A percentile compares a stretch with the other conserved stretches of the same genome.
Evolutionary conservation across 2,888 invertebrate species (phyloP).

Genomic region (Tromatobia lineatoria): DNA sequence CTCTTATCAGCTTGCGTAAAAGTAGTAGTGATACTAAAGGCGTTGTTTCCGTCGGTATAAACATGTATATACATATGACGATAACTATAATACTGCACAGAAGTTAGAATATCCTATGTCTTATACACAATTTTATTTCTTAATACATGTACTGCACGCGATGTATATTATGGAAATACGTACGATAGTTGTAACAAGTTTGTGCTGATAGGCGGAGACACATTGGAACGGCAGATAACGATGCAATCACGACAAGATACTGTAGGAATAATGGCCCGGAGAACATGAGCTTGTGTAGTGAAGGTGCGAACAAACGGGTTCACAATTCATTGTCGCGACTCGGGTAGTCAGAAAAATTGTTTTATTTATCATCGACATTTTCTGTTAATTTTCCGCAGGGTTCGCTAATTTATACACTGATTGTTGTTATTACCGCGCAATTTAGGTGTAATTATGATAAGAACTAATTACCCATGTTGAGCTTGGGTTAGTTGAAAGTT

Average conservation of each 20-base stretch:
- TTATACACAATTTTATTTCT: constrained; percentile 23
- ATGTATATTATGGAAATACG: constrained; percentile 2
- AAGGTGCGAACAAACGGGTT: constrained; percentile 12
- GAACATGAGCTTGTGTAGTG: not conserved
- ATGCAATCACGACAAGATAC: constrained; percentile 8
- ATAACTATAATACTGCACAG: constrained; percentile 30
- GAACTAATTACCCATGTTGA: too few species aligned
- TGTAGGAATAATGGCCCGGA: not conserved
- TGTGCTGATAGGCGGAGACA: constrained; percentile 17
- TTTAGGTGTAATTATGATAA: too few species aligned
- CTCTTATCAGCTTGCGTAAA: constrained; percentile 45
- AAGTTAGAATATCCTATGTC: constrained; percentile 49
- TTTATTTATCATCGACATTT: not conserved
- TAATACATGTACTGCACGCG: constrained; percentile 16
- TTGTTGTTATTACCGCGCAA: too few species aligned
- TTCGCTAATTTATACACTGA: not conserved
- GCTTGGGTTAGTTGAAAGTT: too few species aligned
- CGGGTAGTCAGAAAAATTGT: not conserved
- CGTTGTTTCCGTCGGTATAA: constrained; percentile 8
- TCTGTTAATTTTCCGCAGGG: not conserved
- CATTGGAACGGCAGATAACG: not conserved
- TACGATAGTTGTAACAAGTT: not conserved
- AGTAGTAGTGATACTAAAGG: constrained; percentile 7
- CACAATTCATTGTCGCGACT: not conserved
- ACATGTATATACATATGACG: constrained; percentile 17